Percentiles rank a stretch among this genome's conserved stretches.
Evolutionary conservation across 2,797 vertebrate genomes (phyloP).

Genomic region (Hippopotamyrus pictus): DNA sequence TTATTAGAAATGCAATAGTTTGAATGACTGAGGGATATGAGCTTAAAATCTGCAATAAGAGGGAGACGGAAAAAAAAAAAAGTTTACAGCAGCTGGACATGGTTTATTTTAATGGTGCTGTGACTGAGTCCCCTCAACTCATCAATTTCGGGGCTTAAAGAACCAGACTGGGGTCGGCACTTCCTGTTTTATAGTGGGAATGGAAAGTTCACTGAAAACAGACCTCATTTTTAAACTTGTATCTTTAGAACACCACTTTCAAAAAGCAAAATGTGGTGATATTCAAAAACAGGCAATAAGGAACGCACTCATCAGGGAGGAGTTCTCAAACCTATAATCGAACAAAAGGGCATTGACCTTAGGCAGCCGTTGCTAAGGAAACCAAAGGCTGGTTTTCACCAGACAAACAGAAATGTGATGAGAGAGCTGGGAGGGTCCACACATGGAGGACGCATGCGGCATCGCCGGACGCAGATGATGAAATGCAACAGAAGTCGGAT

Average conservation of each 20-base stretch:
- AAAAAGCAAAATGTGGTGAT: not conserved
- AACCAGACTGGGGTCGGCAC: not conserved
- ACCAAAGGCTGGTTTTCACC: conserved; percentile 12
- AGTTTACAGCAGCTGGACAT: not conserved
- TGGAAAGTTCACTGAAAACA: not conserved
- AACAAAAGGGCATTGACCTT: conserved; percentile 6
- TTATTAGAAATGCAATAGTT: not conserved
- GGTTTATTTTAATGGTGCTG: not conserved
- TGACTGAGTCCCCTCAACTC: not conserved
- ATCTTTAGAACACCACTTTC: conserved; percentile 1
- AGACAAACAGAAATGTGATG: conserved; percentile 22
- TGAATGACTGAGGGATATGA: not conserved
- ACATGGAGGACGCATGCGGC: not conserved
- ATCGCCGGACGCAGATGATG: not conserved
- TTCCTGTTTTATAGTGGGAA: not conserved
- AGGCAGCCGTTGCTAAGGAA: conserved; percentile 1
- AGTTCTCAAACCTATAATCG: not conserved
- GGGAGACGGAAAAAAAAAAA: not conserved
- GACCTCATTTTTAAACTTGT: not conserved
- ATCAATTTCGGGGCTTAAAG: not conserved
- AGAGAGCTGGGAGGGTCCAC: not conserved
- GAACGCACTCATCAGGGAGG: conserved; percentile 19
- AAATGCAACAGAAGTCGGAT: not conserved
- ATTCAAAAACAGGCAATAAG: conserved; percentile 19
- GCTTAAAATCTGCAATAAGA: not conserved